Evolutionary conservation across 2,113 vertebrate species (phyloP).

Genomic region (Pteruthius melanotis): DNA sequence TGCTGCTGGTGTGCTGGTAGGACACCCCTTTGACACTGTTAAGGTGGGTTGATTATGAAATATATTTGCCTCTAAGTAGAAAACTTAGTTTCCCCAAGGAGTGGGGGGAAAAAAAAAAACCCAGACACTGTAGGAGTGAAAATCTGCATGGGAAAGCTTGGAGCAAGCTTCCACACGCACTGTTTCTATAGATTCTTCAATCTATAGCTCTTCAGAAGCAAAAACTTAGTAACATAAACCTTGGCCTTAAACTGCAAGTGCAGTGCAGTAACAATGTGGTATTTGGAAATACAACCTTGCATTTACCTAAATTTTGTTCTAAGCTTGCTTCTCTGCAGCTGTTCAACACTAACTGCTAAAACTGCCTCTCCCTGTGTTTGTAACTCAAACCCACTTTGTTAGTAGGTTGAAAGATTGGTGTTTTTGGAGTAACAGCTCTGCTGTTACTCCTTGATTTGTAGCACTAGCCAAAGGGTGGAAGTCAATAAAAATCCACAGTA

Average conservation of each 20-base stretch:
- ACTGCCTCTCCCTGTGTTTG: background rate
- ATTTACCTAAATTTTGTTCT: background rate
- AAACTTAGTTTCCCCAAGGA: background rate
- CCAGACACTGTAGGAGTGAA: background rate
- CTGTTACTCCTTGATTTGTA: background rate
- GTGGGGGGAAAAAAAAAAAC: background rate
- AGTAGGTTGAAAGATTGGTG: background rate
- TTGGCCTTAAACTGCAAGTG: background rate
- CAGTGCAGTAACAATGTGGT: background rate
- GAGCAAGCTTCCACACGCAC: background rate
- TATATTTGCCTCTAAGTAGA: background rate
- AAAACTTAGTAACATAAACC: background rate
- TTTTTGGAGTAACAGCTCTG: too few relatives aligned
- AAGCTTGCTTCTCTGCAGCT: background rate
- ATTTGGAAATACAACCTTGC: background rate
- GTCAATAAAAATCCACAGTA: background rate
- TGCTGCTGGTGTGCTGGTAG: conserved; percentile 93
- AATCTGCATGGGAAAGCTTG: background rate
- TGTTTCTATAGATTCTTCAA: background rate
- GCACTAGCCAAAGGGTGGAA: background rate
- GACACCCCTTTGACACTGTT: conserved; percentile 97
- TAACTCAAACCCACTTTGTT: background rate
- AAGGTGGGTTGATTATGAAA: conserved; percentile 81
- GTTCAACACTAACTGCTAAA: background rate
- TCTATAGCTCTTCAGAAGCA: background rate